These are phyloP conservation scores for Nymphalis urticae DNA, from an alignment of 2,888 invertebrate genomes.

Conservation along the genomic window DNA sequence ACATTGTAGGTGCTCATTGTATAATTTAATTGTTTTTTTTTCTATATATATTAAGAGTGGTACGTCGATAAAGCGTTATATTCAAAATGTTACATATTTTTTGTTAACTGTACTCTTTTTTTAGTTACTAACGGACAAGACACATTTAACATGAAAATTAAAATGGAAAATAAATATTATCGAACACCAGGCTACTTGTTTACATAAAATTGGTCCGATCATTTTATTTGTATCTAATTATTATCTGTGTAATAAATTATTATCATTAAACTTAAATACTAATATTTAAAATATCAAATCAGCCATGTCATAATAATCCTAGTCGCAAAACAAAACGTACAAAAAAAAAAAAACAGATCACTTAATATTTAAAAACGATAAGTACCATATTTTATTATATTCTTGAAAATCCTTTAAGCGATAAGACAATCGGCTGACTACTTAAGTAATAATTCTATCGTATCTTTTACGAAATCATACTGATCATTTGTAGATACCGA, in stretches of 20 bases:
- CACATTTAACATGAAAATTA: conserved; percentile 52
- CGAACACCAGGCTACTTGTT: conserved; percentile 55
- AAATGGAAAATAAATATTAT: conserved; percentile 18
- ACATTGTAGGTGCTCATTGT: conserved; percentile 2
- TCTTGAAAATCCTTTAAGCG: too few relatives aligned
- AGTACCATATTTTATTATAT: too few relatives aligned
- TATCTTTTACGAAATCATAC: not conserved
- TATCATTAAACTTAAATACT: conserved; percentile 28
- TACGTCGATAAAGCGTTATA: conserved; percentile 1
- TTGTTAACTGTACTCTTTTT: conserved; percentile 7
- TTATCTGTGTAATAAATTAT: conserved; percentile 47
- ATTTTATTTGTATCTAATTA: conserved; percentile 51
- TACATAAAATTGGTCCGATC: conserved; percentile 79
- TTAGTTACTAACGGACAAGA: conserved; percentile 34
- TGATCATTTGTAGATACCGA: not conserved
- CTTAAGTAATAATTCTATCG: too few relatives aligned
- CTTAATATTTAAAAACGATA: not conserved
- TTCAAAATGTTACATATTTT: conserved; percentile 2
- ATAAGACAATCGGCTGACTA: too few relatives aligned
- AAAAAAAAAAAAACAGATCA: not conserved
- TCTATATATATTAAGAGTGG: not conserved
- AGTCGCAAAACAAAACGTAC: not conserved
- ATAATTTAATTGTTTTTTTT: not conserved
- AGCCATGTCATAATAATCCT: conserved; percentile 12
- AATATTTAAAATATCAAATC: conserved; percentile 12